Conservation (phyloP, 2,888 invertebrate genomes). For the Mechanitis messenoides region DNA sequence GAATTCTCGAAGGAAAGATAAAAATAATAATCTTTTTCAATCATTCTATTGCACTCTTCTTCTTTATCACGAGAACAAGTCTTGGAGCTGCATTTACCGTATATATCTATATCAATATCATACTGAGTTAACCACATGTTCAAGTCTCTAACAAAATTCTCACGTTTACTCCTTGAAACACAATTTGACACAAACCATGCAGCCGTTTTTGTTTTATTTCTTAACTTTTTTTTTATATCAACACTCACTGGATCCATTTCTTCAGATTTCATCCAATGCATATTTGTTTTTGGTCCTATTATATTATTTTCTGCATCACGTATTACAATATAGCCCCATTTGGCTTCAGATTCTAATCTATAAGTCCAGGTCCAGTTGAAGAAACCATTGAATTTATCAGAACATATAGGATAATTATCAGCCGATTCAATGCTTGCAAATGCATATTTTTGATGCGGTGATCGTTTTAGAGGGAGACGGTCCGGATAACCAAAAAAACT, state of each 20-base stretch:
- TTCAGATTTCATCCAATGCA: conserved; percentile 47
- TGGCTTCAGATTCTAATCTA: conserved; percentile 49
- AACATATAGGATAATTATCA: conserved; percentile 48
- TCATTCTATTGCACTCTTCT: conserved; percentile 37
- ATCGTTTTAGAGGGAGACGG: conserved; percentile 37
- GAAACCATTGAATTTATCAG: conserved; percentile 39
- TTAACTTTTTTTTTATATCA: conserved; percentile 37
- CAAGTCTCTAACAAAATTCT: conserved; percentile 35
- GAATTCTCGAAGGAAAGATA: conserved; percentile 58
- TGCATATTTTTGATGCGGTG: conserved; percentile 50
- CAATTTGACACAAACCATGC: conserved; percentile 58
- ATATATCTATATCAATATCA: conserved; percentile 42
- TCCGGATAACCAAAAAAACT: neutral
- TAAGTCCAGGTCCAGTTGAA: conserved; percentile 69
- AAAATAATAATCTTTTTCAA: conserved; percentile 49
- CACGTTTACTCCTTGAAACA: conserved; percentile 35
- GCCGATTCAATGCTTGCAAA: conserved; percentile 56
- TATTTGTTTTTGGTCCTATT: conserved; percentile 49
- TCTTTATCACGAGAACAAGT: conserved; percentile 35
- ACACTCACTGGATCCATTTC: conserved; percentile 42
- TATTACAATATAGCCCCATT: conserved; percentile 55
- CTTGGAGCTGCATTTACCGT: conserved; percentile 44
- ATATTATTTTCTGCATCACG: conserved; percentile 41
- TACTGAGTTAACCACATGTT: conserved; percentile 35
- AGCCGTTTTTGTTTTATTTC: conserved; percentile 42